Evolutionary conservation across 2,888 invertebrate genomes (phyloP).

Genomic region (Petrolisthes manimaculis): DNA sequence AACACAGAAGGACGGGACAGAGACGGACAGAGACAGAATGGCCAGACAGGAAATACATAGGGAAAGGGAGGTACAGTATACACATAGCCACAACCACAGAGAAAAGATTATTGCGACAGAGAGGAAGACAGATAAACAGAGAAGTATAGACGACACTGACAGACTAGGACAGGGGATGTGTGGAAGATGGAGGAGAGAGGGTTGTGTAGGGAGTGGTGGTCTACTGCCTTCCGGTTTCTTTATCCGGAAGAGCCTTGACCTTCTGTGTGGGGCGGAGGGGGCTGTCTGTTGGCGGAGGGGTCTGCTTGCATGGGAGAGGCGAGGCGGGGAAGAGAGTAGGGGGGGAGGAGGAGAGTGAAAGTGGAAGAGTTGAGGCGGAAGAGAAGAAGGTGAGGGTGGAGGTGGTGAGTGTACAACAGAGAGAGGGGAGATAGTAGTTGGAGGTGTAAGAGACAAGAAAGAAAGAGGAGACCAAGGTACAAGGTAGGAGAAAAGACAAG

Average conservation of each 20-base stretch:
- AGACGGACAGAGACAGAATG: background rate
- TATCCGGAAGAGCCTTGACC: constrained; percentile 5
- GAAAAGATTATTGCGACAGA: background rate
- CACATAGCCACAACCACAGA: background rate
- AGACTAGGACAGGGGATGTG: background rate
- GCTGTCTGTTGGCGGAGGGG: background rate
- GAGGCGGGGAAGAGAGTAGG: background rate
- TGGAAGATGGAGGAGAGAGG: background rate
- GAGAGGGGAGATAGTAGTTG: background rate
- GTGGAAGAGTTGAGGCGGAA: background rate
- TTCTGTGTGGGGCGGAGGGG: background rate
- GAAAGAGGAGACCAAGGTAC: background rate
- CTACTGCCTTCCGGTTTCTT: constrained; percentile 5
- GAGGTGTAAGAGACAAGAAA: background rate
- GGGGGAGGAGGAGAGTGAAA: background rate
- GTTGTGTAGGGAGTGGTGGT: background rate
- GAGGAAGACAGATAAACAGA: background rate
- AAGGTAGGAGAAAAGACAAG: background rate
- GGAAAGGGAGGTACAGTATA: background rate
- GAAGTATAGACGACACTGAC: background rate
- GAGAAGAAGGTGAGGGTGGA: background rate
- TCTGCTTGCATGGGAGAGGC: background rate
- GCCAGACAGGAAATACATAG: background rate
- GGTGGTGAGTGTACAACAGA: background rate
- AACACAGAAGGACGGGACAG: background rate